phyloP scores from a whole-genome alignment of 2,888 invertebrate genomes.

The Protula sp. region DNA sequence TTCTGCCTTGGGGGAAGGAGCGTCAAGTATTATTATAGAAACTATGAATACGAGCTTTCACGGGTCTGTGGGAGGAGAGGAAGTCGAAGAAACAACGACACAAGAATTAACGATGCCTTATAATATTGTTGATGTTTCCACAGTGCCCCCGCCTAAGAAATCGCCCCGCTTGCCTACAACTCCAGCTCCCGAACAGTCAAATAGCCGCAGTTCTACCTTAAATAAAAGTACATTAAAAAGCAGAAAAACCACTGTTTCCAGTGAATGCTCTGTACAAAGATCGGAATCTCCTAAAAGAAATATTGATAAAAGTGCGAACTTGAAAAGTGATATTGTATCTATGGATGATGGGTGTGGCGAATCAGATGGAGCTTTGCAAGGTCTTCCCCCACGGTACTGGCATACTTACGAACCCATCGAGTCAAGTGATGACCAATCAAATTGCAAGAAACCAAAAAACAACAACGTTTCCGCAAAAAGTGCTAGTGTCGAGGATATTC shows the following conservation, averaged over 20 bases:
- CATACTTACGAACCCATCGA: conserved; percentile 2
- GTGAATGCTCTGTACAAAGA: too few relatives aligned
- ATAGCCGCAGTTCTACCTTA: background rate
- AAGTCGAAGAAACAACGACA: background rate
- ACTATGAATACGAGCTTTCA: background rate
- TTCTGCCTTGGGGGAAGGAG: background rate
- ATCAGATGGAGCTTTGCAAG: background rate
- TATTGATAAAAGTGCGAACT: background rate
- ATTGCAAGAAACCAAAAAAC: background rate
- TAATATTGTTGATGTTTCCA: conserved; percentile 1
- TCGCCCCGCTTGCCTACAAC: background rate
- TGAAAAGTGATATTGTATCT: background rate
- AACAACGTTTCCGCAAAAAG: background rate
- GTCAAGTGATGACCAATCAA: background rate
- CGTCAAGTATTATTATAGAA: background rate
- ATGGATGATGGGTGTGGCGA: too few relatives aligned
- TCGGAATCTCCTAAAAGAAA: background rate
- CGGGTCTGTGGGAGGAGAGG: background rate
- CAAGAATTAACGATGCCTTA: background rate
- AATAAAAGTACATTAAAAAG: background rate
- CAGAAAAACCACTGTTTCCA: too few relatives aligned
- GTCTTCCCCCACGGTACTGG: background rate
- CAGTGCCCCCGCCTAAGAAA: background rate
- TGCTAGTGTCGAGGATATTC: background rate
- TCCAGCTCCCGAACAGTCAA: background rate